A percentile compares a stretch with the other conserved stretches of the same genome.
Conservation (phyloP, 2,888 invertebrate species). For the Polia nebulosa region DNA sequence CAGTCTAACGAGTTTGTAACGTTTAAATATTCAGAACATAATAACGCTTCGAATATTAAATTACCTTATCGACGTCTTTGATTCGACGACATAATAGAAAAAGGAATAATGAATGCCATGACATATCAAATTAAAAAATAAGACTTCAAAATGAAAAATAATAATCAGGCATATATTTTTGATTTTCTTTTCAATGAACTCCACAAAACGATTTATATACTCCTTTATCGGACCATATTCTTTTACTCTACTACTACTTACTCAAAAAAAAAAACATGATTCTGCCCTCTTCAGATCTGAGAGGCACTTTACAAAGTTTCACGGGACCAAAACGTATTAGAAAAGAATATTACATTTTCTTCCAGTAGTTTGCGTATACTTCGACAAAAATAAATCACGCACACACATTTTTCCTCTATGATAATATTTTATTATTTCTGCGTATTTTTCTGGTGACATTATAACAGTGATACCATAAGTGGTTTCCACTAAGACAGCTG, state of each 20-base stretch:
- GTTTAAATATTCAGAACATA: constrained; percentile 28
- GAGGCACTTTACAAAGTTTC: not conserved
- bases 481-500: constrained; percentile 23
- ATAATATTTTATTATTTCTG: not conserved
- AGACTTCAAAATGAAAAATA: not conserved
- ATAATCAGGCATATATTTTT: not conserved
- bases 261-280: not conserved
- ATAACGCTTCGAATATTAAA: constrained; percentile 8
- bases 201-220: not conserved
- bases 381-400: not conserved
- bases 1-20: too few species aligned
- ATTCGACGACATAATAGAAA: not conserved
- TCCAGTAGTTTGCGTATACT: not conserved
- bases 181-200: not conserved
- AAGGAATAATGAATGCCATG: not conserved
- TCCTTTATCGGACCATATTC: not conserved
- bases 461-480: not conserved
- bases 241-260: not conserved
- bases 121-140: not conserved
- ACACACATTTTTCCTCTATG: not conserved
- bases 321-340: not conserved
- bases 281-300: not conserved
- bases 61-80: not conserved
- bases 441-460: not conserved
- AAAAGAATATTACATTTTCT: not conserved